These are phyloP conservation scores for Chrysopilus asiliformis DNA, from an alignment of 2,888 invertebrate species.

Conservation along the genomic window DNA sequence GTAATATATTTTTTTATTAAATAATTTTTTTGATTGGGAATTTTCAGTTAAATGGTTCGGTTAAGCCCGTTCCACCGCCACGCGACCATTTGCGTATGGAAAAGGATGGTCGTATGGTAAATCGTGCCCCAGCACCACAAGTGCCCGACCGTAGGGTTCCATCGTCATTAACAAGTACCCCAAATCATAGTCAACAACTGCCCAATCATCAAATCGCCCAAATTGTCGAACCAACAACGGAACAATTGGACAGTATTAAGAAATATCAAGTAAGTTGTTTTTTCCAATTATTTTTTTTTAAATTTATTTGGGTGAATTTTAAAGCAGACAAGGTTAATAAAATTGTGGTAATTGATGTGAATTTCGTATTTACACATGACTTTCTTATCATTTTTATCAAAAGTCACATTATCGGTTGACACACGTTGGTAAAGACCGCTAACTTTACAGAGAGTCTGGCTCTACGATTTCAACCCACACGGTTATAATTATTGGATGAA, in stretches of 20 bases:
- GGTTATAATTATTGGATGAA: too few relatives aligned
- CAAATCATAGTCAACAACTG: conserved; percentile 36
- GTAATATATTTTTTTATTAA: too few relatives aligned
- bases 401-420: too few relatives aligned
- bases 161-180: conserved; percentile 37
- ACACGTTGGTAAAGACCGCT: too few relatives aligned
- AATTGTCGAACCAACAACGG: conserved; percentile 55
- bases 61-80: conserved; percentile 40
- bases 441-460: too few relatives aligned
- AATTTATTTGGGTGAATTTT: too few relatives aligned
- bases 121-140: conserved; percentile 52
- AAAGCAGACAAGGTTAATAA: too few relatives aligned
- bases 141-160: conserved; percentile 47
- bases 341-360: too few relatives aligned
- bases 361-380: not conserved
- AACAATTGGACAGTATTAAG: conserved; percentile 82
- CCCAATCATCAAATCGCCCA: conserved; percentile 35
- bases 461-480: too few relatives aligned
- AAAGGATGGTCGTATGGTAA: conserved; percentile 46
- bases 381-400: not conserved
- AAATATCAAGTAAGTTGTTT: conserved; percentile 64
- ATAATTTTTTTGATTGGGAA: too few relatives aligned
- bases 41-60: conserved; percentile 32
- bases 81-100: conserved; percentile 51
- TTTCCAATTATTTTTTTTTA: too few relatives aligned